These are phyloP conservation scores for Psittacula cyanocephala DNA, from an alignment of 2,113 vertebrate species.

Conservation along the genomic window DNA sequence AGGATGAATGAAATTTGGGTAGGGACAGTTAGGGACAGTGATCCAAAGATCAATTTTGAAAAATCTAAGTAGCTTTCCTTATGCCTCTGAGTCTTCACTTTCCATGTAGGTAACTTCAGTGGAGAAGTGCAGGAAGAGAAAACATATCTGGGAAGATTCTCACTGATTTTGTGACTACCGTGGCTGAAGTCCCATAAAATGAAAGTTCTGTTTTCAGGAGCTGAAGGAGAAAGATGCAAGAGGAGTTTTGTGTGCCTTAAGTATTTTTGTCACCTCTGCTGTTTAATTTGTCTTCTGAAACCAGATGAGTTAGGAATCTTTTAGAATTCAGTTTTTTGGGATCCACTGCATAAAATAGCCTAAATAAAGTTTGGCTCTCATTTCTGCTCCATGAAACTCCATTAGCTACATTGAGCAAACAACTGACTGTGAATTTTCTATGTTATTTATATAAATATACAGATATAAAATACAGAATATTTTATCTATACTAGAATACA, in stretches of 20 bases:
- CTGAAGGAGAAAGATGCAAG: not conserved
- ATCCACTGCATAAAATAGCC: not conserved
- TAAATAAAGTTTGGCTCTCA: not conserved
- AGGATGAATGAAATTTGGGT: not conserved
- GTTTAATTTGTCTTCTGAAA: not conserved
- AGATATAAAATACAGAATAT: not conserved
- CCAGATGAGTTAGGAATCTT: not conserved
- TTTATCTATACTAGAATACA: not conserved
- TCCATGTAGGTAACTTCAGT: not conserved
- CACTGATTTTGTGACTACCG: not conserved
- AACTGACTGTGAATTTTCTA: not conserved
- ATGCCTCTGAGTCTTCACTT: not conserved
- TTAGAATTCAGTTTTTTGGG: not conserved
- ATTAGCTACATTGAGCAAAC: not conserved
- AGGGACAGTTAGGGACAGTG: not conserved
- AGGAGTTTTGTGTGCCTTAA: not conserved
- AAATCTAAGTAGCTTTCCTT: not conserved
- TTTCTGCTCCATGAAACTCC: not conserved
- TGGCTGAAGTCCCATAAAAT: not conserved
- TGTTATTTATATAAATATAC: not conserved
- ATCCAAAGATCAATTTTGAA: not conserved
- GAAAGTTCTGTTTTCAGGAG: not conserved
- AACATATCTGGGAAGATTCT: not conserved
- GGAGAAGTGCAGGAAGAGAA: not conserved
- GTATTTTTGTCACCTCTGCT: not conserved